A percentile compares a stretch with the other conserved stretches of the same genome.
phyloP scores from a whole-genome alignment of 1,140 invertebrate genomes.

The Bombyx mandarina region DNA sequence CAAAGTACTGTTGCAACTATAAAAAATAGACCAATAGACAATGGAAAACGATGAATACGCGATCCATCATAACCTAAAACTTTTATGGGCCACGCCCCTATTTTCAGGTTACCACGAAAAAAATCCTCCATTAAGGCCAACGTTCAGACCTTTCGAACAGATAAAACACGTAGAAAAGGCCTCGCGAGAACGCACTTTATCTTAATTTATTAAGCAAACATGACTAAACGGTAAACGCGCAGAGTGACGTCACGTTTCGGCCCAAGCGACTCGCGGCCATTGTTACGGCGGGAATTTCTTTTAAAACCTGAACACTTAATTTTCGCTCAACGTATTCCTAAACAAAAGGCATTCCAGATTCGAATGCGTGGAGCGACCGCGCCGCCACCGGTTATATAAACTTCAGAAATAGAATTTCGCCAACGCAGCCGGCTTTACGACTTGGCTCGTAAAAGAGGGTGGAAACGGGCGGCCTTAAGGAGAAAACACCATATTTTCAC shows the following conservation, averaged over 20 bases:
- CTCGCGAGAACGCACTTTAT: conserved; percentile 13
- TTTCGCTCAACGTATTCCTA: conserved; percentile 20
- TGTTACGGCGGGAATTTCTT: conserved; percentile 13
- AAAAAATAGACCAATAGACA: too few species aligned
- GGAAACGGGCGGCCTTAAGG: conserved; percentile 17
- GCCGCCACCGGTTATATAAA: conserved; percentile 38
- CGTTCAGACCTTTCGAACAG: conserved; percentile 7
- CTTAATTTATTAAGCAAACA: conserved; percentile 30
- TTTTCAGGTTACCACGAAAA: too few species aligned
- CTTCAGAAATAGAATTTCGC: conserved; percentile 46
- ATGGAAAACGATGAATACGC: too few species aligned
- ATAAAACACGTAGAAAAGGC: conserved; percentile 13
- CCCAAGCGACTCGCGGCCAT: conserved; percentile 6
- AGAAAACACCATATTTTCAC: conserved; percentile 30
- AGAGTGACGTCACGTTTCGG: conserved; percentile 15
- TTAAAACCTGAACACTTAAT: conserved; percentile 19
- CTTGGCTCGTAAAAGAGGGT: conserved; percentile 34
- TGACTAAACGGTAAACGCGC: conserved; percentile 17
- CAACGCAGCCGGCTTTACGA: conserved; percentile 38
- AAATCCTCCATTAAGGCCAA: conserved; percentile 2
- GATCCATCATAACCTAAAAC: too few species aligned
- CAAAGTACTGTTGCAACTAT: too few species aligned
- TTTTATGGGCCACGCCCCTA: too few species aligned
- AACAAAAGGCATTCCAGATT: conserved; percentile 17
- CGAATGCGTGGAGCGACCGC: conserved; percentile 24